A percentile compares a stretch with the other conserved stretches of the same genome.
Conservation (phyloP, 1,140 invertebrate species). For the Papilio polyxenes region DNA sequence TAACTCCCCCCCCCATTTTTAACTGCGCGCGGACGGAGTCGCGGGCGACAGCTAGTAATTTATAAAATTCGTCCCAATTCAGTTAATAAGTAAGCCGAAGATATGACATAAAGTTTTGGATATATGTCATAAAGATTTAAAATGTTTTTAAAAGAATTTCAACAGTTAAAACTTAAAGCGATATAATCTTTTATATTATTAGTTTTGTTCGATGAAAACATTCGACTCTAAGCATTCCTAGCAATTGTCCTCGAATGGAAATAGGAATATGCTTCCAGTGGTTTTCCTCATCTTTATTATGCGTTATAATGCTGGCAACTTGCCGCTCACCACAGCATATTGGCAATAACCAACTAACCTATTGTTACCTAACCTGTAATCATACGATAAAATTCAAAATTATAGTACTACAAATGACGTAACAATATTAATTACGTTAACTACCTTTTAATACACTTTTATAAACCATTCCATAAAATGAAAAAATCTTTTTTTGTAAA, state of each 20-base stretch:
- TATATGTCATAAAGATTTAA: background rate
- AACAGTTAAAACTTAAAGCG: background rate
- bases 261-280: conserved; percentile 30
- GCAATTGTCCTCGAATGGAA: background rate
- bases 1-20: too few relatives aligned
- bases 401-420: background rate
- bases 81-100: too few relatives aligned
- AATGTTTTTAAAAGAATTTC: background rate
- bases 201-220: background rate
- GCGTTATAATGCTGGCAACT: conserved; percentile 32
- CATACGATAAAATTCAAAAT: conserved; percentile 29
- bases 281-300: conserved; percentile 22
- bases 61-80: too few relatives aligned
- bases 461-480: background rate
- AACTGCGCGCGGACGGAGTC: too few relatives aligned
- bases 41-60: too few relatives aligned
- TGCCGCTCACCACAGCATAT: conserved; percentile 29
- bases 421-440: background rate
- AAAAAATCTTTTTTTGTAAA: background rate
- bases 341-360: conserved; percentile 19
- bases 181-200: background rate
- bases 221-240: background rate
- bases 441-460: background rate
- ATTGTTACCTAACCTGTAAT: conserved; percentile 28
- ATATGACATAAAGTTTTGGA: too few relatives aligned